Evolutionary conservation across 1,140 invertebrate species (phyloP).

Genomic region (Acyrthosiphon pisum): DNA sequence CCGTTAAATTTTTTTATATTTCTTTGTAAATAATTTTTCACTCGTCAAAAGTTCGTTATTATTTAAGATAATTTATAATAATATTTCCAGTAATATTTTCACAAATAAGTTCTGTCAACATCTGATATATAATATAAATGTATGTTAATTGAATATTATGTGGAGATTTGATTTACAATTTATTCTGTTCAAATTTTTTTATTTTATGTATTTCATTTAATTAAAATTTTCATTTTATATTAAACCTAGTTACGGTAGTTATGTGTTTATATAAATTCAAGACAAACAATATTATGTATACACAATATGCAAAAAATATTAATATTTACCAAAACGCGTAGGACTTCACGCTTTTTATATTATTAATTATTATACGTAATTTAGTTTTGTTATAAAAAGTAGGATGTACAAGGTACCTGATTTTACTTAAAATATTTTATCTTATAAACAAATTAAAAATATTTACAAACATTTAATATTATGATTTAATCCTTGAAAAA

Average conservation of each 20-base stretch:
- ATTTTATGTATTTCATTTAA: too few relatives aligned
- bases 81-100: background rate
- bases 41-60: too few relatives aligned
- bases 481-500: background rate
- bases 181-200: background rate
- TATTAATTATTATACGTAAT: background rate
- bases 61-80: background rate
- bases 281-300: background rate
- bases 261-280: background rate
- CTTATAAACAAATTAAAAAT: background rate
- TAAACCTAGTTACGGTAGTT: background rate
- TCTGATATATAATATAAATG: background rate
- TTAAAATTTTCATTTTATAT: too few relatives aligned
- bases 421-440: background rate
- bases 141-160: background rate
- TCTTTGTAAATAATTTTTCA: background rate
- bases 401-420: background rate
- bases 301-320: background rate
- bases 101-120: background rate
- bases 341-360: background rate
- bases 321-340: constrained; percentile 3
- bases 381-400: background rate
- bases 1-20: too few relatives aligned
- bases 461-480: background rate
- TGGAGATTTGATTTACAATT: background rate